Evolutionary conservation across 1,140 invertebrate genomes (phyloP).

Genomic region (Heliothis virescens): DNA sequence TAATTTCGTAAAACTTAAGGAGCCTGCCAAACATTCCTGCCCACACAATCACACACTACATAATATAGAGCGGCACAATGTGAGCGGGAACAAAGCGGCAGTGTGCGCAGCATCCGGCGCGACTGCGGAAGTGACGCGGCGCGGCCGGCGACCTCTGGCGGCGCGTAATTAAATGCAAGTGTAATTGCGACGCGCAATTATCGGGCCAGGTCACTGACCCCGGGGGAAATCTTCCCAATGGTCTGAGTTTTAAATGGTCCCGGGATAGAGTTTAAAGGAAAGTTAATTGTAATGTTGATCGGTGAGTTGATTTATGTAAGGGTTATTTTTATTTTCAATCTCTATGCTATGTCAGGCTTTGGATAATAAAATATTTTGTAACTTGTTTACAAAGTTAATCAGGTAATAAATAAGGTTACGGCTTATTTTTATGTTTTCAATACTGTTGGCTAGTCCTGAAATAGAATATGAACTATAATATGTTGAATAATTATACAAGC

Average conservation of each 20-base stretch:
- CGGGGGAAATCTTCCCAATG: conserved; percentile 5
- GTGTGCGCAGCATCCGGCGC: conserved; percentile 37
- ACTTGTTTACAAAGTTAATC: too few relatives aligned
- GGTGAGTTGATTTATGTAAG: not conserved
- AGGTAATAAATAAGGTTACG: too few relatives aligned
- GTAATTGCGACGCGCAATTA: conserved; percentile 42
- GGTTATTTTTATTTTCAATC: too few relatives aligned
- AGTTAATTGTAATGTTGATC: not conserved
- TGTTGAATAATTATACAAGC: too few relatives aligned
- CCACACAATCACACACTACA: not conserved
- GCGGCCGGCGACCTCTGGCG: conserved; percentile 43
- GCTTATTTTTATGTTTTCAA: too few relatives aligned
- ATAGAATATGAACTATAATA: too few relatives aligned
- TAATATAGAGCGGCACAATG: conserved; percentile 6
- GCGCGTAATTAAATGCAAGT: conserved; percentile 48
- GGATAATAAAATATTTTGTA: too few relatives aligned
- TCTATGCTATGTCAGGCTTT: too few relatives aligned
- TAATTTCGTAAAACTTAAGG: not conserved
- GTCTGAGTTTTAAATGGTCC: not conserved
- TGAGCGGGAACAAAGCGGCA: conserved; percentile 29
- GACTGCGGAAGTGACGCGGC: conserved; percentile 33
- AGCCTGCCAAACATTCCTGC: not conserved
- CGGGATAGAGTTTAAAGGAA: not conserved
- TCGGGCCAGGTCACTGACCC: conserved; percentile 28
- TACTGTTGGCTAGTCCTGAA: too few relatives aligned